Base-by-base conservation (phyloP, 2,797 vertebrate species). In the Oophaga sylvatica region DNA sequence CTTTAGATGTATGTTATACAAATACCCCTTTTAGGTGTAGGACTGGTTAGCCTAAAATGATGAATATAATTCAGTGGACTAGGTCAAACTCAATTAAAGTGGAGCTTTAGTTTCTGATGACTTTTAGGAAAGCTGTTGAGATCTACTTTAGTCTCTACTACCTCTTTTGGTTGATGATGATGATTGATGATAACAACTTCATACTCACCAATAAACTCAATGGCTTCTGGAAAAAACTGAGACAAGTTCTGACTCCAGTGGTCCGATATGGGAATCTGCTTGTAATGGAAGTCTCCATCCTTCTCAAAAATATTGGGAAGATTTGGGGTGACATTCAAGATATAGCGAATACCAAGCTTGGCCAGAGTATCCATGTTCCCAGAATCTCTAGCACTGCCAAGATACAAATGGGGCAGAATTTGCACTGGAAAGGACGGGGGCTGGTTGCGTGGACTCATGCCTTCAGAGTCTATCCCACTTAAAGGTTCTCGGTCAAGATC, bases 171-270 rank as follows among this genome's bases (percentile, higher is more conserved):
- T 41, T 41, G 35, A 41, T 41, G 48, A 48, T 48, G 45, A 53
- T 53, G 48, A 53, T 53, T 53, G 48, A 53, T 53, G 48, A 53
- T 11, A 11, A 53, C 48, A 31, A 79, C 48, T 15, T 16, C 22
- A 20, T 68, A 91, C 93, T 92, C 87, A 94, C 93, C 93, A 26
- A 94, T 94, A 89, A 94, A 94, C 0, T 92, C 90, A 17, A 94
- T 94, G 86, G 93, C 93, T 86, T 94, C 93, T 0, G 93, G 93
- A 67, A 94, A 94, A 91, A 94, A 94, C 90, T 92, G 93, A 45
- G 93, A 94, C 80, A 94, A 84, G 78, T 94, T 94, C 87, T 94
- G 93, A 90, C 93, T 94, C 93, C 93, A 94, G 90, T 94, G 93
- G 88, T 94, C 93, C 0, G 93, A 94, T 86, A 94, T 94, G 77